Conservation (phyloP, 92 coral and sea anemone species). For the Isaurus tuberculatus region DNA sequence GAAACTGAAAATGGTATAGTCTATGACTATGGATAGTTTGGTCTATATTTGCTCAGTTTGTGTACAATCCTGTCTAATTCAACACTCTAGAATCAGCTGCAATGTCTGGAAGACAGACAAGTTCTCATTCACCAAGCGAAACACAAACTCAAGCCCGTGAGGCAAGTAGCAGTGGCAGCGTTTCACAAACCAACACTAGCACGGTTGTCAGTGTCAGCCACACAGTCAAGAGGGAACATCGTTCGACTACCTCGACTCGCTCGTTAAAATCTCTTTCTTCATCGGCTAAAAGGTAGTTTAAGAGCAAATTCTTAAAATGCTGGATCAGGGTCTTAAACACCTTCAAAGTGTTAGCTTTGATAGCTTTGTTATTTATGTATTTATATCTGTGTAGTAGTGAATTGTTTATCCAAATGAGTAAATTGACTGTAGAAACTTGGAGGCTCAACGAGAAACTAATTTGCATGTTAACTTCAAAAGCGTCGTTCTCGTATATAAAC, state of each 20-base stretch:
- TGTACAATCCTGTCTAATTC: background rate
- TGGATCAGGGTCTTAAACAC: background rate
- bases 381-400: constrained; percentile 46
- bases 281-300: constrained; percentile 65
- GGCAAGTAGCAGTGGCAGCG: background rate
- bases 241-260: constrained; percentile 36
- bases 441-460: constrained; percentile 67
- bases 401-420: constrained; percentile 54
- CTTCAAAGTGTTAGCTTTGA: constrained; percentile 6
- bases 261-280: constrained; percentile 57
- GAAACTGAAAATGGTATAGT: background rate
- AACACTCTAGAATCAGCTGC: constrained; percentile 16
- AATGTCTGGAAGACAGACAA: constrained; percentile 51
- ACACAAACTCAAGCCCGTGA: constrained; percentile 16
- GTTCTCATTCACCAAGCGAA: constrained; percentile 32
- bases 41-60: constrained; percentile 8
- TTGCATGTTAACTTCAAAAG: constrained; percentile 96
- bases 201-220: constrained; percentile 36
- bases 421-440: constrained; percentile 46
- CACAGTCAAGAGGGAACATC: constrained; percentile 45
- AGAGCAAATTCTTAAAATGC: background rate
- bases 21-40: background rate
- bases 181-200: constrained; percentile 14
- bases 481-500: constrained; percentile 48
- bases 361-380: constrained; percentile 40